Evolutionary conservation across 2,888 invertebrate species (phyloP).

Genomic region (Cremastinae sp.): DNA sequence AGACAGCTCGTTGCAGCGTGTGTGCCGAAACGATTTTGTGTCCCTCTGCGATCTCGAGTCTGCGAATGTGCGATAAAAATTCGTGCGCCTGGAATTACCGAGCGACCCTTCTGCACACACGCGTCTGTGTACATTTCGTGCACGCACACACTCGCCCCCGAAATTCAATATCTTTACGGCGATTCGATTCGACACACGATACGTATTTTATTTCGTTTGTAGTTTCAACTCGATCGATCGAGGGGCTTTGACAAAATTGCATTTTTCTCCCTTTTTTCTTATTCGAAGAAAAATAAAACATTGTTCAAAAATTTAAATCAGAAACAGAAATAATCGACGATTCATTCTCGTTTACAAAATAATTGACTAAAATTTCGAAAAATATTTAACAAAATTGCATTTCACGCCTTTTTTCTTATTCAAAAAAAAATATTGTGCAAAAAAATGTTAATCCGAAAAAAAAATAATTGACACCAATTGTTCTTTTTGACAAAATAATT

Average conservation of each 20-base stretch:
- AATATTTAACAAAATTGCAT: too few species aligned
- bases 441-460: too few species aligned
- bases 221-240: constrained; percentile 36
- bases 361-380: too few species aligned
- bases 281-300: neutral
- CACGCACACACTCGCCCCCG: neutral
- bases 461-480: too few species aligned
- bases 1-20: constrained; percentile 55
- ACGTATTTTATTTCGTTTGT: constrained; percentile 53
- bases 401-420: too few species aligned
- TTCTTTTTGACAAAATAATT: too few species aligned
- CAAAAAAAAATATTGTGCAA: too few species aligned
- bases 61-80: constrained; percentile 48
- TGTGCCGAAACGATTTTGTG: constrained; percentile 58
- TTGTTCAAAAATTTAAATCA: too few species aligned
- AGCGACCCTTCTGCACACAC: constrained; percentile 29
- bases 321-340: too few species aligned
- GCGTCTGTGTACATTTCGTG: neutral
- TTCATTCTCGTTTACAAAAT: too few species aligned
- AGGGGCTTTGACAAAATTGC: constrained; percentile 36
- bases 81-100: constrained; percentile 48
- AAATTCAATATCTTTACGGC: constrained; percentile 53
- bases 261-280: constrained; percentile 15
- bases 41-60: constrained; percentile 32
- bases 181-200: constrained; percentile 57